These are phyloP conservation scores for Metridium senile DNA, from an alignment of 92 coral and sea anemone species.

Conservation along the genomic window DNA sequence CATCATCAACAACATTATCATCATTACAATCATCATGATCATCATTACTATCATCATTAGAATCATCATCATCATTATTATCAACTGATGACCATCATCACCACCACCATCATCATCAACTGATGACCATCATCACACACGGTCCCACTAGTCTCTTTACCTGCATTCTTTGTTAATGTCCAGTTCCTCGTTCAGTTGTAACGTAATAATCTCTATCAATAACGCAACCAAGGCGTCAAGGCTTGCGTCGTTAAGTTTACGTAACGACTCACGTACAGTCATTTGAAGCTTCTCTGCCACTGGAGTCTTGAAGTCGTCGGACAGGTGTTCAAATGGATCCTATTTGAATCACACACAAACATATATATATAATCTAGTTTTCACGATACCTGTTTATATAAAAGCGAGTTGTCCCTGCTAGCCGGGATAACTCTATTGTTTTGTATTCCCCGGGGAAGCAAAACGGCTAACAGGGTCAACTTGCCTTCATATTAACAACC, in stretches of 20 bases:
- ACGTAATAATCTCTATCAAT: conserved; percentile 41
- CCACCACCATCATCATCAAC: not conserved
- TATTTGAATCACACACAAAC: not conserved
- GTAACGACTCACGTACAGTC: conserved; percentile 23
- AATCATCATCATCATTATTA: not conserved
- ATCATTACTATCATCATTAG: not conserved
- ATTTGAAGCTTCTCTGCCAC: conserved; percentile 2
- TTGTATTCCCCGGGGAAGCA: too few species aligned
- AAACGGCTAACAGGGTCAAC: too few species aligned
- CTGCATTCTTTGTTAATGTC: conserved; percentile 27
- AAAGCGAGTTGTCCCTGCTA: too few species aligned
- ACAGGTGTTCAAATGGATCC: conserved; percentile 52
- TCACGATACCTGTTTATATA: not conserved
- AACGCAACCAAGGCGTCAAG: conserved; percentile 39
- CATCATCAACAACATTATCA: not conserved
- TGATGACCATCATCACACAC: not conserved
- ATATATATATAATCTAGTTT: not conserved
- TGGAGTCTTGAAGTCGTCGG: conserved; percentile 34
- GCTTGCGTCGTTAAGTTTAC: conserved; percentile 25
- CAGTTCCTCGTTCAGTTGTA: conserved; percentile 24
- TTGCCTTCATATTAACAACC: not conserved
- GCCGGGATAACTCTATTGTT: too few species aligned
- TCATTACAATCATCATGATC: not conserved
- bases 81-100: not conserved
- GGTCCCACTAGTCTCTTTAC: conserved; percentile 1